A percentile compares a stretch with the other conserved stretches of the same genome.
Evolutionary conservation across 2,113 vertebrate species (phyloP).

Genomic region (Coturnix japonica): DNA sequence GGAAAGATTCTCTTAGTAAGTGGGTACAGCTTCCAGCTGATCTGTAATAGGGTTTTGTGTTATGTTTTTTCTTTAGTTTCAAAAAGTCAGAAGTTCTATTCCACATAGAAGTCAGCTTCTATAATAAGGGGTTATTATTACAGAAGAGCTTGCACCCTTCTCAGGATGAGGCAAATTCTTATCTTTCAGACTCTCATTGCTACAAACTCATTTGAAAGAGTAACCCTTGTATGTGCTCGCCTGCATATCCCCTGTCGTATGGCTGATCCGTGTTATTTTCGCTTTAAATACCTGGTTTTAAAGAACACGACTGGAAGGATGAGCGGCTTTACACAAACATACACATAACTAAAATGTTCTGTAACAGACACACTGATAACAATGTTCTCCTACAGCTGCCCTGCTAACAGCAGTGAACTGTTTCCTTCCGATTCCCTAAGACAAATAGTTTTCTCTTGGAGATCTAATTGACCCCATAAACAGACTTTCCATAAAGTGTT

Average conservation of each 20-base stretch:
- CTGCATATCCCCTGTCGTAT: background rate
- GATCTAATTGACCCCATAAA: slow-evolving; percentile 9
- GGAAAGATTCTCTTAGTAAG: background rate
- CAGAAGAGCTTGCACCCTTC: background rate
- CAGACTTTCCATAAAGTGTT: background rate
- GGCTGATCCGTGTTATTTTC: background rate
- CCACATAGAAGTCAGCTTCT: background rate
- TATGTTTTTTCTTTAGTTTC: background rate
- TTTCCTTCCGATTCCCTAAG: background rate
- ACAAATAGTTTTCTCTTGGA: background rate
- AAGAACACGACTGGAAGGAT: background rate
- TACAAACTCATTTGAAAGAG: background rate
- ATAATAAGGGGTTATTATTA: background rate
- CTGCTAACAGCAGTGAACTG: background rate
- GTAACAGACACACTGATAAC: background rate
- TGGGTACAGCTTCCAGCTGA: background rate
- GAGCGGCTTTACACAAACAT: background rate
- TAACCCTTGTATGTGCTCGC: background rate
- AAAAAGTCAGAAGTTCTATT: background rate
- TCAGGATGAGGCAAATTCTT: background rate
- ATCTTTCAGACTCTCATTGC: background rate
- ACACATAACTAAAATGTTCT: background rate
- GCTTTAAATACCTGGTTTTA: background rate
- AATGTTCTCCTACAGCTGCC: background rate
- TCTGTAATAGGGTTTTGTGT: background rate